Conservation (phyloP, 2,113 vertebrate species). For the Microcebus jonahi region DNA sequence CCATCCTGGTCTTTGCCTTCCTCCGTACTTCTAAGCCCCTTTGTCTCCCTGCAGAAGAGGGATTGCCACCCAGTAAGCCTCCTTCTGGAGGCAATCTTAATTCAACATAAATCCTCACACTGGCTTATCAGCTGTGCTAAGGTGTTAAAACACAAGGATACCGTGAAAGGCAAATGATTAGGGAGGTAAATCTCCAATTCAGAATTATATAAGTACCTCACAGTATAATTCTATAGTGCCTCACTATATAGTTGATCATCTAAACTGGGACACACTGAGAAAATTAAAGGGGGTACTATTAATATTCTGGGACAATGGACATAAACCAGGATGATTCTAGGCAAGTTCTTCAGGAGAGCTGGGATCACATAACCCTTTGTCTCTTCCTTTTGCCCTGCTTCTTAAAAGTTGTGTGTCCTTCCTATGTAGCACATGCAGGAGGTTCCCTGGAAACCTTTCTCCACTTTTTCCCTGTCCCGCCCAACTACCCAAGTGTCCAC, state of each 20-base stretch:
- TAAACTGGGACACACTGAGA: not conserved
- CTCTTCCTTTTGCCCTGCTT: not conserved
- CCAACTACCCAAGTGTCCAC: constrained; percentile 1
- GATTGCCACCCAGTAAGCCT: not conserved
- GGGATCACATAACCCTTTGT: not conserved
- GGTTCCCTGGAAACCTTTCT: not conserved
- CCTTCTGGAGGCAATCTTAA: not conserved
- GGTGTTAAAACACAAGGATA: not conserved
- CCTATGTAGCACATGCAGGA: not conserved
- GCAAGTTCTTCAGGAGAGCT: not conserved
- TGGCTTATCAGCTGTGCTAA: not conserved
- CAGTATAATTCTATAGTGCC: not conserved
- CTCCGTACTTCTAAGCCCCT: not conserved
- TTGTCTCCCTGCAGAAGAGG: not conserved
- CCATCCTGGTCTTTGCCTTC: not conserved
- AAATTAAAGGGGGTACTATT: not conserved
- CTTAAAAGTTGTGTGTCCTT: not conserved
- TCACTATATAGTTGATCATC: not conserved
- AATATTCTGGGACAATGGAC: not conserved
- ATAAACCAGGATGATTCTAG: not conserved
- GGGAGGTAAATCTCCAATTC: not conserved
- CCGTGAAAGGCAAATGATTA: not conserved
- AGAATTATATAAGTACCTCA: not conserved
- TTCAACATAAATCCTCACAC: not conserved
- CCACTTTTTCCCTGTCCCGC: not conserved